Evolutionary conservation across 2,888 invertebrate species (phyloP), one percentile per base, ranked within the genome.

Genomic region (Punctoribates punctum): DNA sequence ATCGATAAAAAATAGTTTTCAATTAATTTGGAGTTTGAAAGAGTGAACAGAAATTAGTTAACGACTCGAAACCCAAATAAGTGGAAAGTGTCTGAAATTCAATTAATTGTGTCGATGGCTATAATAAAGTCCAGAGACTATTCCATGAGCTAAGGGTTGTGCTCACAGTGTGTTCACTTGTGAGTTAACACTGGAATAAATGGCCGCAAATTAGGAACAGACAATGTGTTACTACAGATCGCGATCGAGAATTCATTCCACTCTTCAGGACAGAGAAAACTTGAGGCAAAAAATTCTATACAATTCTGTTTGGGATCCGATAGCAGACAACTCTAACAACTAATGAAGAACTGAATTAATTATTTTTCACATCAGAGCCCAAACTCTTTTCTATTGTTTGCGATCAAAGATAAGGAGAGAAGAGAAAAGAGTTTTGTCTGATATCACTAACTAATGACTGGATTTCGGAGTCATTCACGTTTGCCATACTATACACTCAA

Each of bases 201-300:
- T 54, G 20, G 54, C 54, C 54, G 20, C 54, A 54, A 54, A 54
- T 54, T 54, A 54, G n/a, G 54, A 20, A 20, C 54, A 54, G 54
- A 54, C 54, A 54, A 54, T 54, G 54, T 54, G 54, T 54, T 54
- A 54, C 20, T 15, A 48, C 15, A 48, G 48, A 15, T 48, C 54
- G 54, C 54, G 34, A 34, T 54, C 20, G 54, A 54, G 20, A 20
- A 54, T 54, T 54, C 54, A 54, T 54, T 54, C 8, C 6, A 54
- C 8, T 54, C 20, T n/a, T n/a, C 2, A 54, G n/a, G 4, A n/a
- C 54, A 54, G 54, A n/a, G 54, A n/a, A 54, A 54, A 54, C 54
- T 54, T 48, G 54, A 54, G n/a, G 15, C 48, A 15, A 48, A 48
- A 48, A 48, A n/a, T 8, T 15, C 2, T 20, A 54, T 54, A n/a